Evolutionary conservation across 2,888 invertebrate genomes (phyloP), one percentile per base, ranked within the genome.

Genomic region (Prosopocoilus inquinatus): DNA sequence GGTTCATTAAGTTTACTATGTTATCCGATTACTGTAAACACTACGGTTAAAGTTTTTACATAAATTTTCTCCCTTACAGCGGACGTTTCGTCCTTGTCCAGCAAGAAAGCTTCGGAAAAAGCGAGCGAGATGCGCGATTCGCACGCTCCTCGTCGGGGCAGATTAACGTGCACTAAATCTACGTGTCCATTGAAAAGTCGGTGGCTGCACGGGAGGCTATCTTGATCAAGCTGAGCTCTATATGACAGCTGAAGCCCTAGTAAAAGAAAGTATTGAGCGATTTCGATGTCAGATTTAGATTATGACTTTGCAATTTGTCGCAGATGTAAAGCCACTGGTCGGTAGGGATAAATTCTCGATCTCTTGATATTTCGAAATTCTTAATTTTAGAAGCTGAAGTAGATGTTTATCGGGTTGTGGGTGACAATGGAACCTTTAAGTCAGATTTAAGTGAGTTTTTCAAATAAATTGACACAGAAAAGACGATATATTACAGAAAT

Each of bases 271-370:
- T 60, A 61, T 62, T 63, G 61, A 60, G 61, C 61, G 61, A 28
- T 64, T 63, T 57, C 52, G 68, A 66, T 68, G 69, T 70, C 68
- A 64, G 69, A 68, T 69, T 66, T 64, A 67, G 71, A 70, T 70
- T 69, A 67, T 71, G 70, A 71, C 69, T 61, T 58, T 64, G 69
- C 70, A 67, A 68, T 70, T 67, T 65, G 57, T 61, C 58, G 56
- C 59, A 41, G 41, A 41, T 41, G 16, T 28, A 28, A 28, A 28
- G 20, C 20, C 41, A 15, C 9, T 41, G 9, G 8, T 41, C 12
- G 15, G 41, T 41, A 41, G 41, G 9, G 41, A 41, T 16, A 41
- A 41, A 41, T 41, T 9, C 13, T 15, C 41, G 41, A 41, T 41
- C 41, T 15, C 16, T 41, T 41, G 16, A 13, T 41, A 41, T 41